These are phyloP conservation scores for Bothrops jararaca DNA, from an alignment of 2,113 vertebrate genomes.

Conservation along the genomic window DNA sequence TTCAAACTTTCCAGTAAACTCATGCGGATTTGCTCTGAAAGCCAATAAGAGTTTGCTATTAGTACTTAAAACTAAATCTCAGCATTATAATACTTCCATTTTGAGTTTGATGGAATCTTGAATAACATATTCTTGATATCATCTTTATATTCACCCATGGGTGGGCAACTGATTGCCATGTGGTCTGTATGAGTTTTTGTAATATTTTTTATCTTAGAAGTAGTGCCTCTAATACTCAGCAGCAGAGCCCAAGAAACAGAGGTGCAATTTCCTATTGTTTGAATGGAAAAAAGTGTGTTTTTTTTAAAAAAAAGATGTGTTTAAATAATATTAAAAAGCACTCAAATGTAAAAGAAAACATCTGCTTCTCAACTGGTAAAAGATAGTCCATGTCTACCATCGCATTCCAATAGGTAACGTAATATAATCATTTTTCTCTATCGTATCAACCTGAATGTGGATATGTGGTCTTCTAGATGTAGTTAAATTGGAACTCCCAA, in stretches of 20 bases:
- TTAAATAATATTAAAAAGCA: neutral
- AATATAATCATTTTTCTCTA: neutral
- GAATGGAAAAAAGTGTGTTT: neutral
- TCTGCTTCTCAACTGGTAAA: neutral
- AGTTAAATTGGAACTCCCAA: neutral
- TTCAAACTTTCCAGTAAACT: neutral
- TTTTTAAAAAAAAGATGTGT: neutral
- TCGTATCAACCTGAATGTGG: neutral
- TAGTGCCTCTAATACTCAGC: neutral
- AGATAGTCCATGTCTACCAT: neutral
- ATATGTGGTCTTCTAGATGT: neutral
- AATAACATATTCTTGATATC: neutral
- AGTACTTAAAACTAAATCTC: neutral
- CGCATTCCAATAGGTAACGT: neutral
- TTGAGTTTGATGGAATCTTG: slow-evolving; percentile 6
- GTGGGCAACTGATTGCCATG: neutral
- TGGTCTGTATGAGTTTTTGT: neutral
- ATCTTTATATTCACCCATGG: neutral
- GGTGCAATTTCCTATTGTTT: neutral
- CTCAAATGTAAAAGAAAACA: neutral
- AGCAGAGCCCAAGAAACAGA: neutral
- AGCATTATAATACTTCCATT: slow-evolving; percentile 29
- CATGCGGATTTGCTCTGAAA: neutral
- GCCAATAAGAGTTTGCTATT: neutral
- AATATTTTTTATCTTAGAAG: neutral